Conservation (phyloP, 2,113 vertebrate genomes). For the Urocitellus parryii region DNA sequence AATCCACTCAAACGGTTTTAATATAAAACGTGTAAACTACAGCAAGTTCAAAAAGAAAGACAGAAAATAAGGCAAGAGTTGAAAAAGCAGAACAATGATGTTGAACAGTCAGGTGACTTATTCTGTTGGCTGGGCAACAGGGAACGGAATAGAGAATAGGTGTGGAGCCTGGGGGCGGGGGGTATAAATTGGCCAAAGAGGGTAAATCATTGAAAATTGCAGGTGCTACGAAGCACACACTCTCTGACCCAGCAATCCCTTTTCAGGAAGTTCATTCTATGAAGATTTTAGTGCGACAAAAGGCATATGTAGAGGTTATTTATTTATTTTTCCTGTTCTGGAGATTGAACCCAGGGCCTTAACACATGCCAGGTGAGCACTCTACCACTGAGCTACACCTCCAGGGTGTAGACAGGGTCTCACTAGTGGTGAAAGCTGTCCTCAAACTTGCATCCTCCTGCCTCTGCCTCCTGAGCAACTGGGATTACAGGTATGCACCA, state of each 20-base stretch:
- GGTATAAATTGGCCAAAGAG: not conserved
- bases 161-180: not conserved
- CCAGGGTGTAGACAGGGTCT: too few species aligned
- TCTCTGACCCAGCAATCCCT: not conserved
- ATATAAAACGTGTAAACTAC: not conserved
- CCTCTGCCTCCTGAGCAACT: too few species aligned
- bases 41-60: not conserved
- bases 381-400: too few species aligned
- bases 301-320: not conserved
- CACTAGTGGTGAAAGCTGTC: too few species aligned
- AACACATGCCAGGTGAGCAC: too few species aligned
- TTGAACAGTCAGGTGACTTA: not conserved
- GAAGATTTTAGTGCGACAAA: not conserved
- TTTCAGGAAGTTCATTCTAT: not conserved
- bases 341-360: too few species aligned
- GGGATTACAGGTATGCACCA: too few species aligned
- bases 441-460: too few species aligned
- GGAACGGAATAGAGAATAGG: not conserved
- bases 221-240: not conserved
- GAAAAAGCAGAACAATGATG: not conserved
- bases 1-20: not conserved
- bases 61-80: not conserved
- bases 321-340: too few species aligned
- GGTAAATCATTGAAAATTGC: not conserved
- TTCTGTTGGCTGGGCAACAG: not conserved